Evolutionary conservation across 2,113 vertebrate species (phyloP).

Genomic region (Felis chaus): DNA sequence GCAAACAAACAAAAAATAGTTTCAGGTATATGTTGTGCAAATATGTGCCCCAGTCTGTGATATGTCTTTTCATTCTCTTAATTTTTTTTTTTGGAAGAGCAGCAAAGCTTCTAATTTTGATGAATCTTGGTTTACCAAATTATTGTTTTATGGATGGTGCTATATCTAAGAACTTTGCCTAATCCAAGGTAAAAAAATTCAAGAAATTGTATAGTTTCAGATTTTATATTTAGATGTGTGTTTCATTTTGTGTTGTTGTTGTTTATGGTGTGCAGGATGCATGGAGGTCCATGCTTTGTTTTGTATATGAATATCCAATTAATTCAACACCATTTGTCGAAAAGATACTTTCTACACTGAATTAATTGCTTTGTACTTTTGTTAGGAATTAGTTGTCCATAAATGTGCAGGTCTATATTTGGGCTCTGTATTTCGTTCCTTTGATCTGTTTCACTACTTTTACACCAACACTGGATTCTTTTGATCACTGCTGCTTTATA

Average conservation of each 20-base stretch:
- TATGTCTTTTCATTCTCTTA: background rate
- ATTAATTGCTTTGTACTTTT: slow-evolving; percentile 26
- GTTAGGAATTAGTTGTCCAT: background rate
- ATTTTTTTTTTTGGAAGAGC: background rate
- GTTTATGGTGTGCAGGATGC: background rate
- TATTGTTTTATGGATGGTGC: background rate
- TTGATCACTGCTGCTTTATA: background rate
- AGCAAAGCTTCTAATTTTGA: background rate
- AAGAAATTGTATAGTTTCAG: background rate
- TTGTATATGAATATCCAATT: background rate
- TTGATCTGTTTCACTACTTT: background rate
- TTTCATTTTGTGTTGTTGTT: background rate
- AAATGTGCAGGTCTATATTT: background rate
- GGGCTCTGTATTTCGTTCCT: background rate
- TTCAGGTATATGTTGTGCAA: background rate
- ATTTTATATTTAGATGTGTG: background rate
- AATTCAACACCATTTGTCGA: background rate
- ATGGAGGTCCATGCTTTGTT: background rate
- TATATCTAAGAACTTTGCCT: background rate
- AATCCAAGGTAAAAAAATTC: background rate
- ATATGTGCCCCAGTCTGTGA: background rate
- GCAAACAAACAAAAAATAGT: background rate
- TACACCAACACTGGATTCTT: background rate
- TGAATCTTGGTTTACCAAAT: background rate
- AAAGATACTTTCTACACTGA: background rate